Evolutionary conservation across 2,888 invertebrate genomes (phyloP), one percentile per base, ranked within the genome.

Genomic region (Octodonta nipae): DNA sequence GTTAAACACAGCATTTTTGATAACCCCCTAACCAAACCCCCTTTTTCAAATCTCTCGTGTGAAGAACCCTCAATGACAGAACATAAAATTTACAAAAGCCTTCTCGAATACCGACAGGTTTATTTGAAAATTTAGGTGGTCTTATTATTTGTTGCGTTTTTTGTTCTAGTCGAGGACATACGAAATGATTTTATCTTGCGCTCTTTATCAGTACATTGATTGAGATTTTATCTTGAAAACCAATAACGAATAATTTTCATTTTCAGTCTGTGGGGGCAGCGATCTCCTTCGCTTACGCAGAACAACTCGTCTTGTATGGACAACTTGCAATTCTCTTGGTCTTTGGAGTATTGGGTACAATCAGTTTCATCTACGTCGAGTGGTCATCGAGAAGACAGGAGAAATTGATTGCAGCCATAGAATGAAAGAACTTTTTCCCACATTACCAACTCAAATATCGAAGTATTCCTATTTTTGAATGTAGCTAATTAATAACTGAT

Each of bases 211-310:
- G 3, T 12, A n/a, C 10, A 8, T 11, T n/a, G 8, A 13, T 5
- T 24, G 2, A 31, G 14, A 31, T n/a, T 5, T 24, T 11, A 30
- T 27, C 26, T 10, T 17, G 8, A n/a, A 27, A 32, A 30, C 12
- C 13, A 28, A 13, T 26, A 11, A 20, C 16, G 17, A 15, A n/a
- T n/a, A n/a, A n/a, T 40, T 27, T 47, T 43, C 44, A 35, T 34
- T 67, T 67, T 38, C 67, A 89, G 76, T 87, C 88, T 0, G 68
- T 87, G 28, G 86, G 86, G 1, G 85, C 88, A 4, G 88, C 89
- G 0, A 64, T 75, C 2, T 80, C 83, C 41, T 89, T 89, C 67
- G 78, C 80, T 60, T 89, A 88, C 61, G 82, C 85, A 12, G 76
- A 77, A 5, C 65, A 70, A 32, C 60, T 84, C 2, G 71, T 75